Conservation (phyloP, 2,113 vertebrate genomes). For the Tachysurus fulvidraco region DNA sequence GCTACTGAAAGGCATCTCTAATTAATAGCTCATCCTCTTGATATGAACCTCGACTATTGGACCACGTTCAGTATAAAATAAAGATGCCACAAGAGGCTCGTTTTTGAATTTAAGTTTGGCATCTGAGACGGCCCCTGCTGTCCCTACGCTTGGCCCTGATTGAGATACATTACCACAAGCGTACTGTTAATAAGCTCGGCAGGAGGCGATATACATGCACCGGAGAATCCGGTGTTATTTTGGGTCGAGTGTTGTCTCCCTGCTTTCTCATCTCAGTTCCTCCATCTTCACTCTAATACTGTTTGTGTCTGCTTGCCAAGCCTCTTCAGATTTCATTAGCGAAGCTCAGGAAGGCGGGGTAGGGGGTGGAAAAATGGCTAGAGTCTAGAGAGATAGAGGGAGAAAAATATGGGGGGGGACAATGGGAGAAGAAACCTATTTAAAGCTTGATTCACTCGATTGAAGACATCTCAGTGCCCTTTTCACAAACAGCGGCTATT, state of each 20-base stretch:
- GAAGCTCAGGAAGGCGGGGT: constrained; percentile 36
- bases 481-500: constrained; percentile 60
- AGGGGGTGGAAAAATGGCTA: constrained; percentile 14
- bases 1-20: constrained; percentile 40
- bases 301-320: constrained; percentile 67
- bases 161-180: constrained; percentile 26
- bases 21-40: constrained; percentile 25
- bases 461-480: constrained; percentile 67
- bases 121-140: constrained; percentile 22
- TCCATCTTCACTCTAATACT: constrained; percentile 78
- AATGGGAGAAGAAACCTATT: constrained; percentile 66
- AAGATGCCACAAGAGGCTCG: constrained; percentile 9
- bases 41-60: constrained; percentile 4
- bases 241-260: constrained; percentile 56
- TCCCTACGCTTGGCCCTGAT: constrained; percentile 36
- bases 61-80: constrained; percentile 27
- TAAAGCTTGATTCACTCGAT: constrained; percentile 64
- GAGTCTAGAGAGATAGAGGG: constrained; percentile 15
- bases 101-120: constrained; percentile 1
- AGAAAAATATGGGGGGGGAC: constrained; percentile 19
- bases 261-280: constrained; percentile 71
- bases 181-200: constrained; percentile 46
- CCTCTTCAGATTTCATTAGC: constrained; percentile 80
- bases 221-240: constrained; percentile 42
- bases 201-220: constrained; percentile 25